Evolutionary conservation across 53 echinoderm and acorn worm species (phyloP).

Genomic region (Mesocentrotus franciscanus): DNA sequence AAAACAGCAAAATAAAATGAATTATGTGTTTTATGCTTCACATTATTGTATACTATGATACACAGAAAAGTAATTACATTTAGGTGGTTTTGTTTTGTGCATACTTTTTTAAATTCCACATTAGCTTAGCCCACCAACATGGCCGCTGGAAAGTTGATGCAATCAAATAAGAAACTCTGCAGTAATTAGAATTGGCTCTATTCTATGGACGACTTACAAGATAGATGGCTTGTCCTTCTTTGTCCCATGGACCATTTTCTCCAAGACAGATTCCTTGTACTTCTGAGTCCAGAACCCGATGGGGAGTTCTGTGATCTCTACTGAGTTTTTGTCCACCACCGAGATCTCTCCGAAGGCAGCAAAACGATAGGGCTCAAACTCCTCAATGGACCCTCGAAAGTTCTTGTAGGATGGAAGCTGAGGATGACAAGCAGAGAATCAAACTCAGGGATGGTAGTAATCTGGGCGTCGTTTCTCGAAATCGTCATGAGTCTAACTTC

Average conservation of each 20-base stretch:
- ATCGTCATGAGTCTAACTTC: too few species aligned
- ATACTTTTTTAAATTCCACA: too few species aligned
- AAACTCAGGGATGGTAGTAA: too few species aligned
- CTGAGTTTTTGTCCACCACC: constrained; percentile 84
- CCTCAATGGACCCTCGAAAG: constrained; percentile 91
- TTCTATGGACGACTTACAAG: constrained; percentile 68
- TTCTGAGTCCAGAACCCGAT: constrained; percentile 92
- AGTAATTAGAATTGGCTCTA: not conserved
- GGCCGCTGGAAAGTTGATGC: too few species aligned
- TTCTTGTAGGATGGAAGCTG: constrained; percentile 96
- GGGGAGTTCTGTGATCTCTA: constrained; percentile 97
- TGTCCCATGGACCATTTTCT: constrained; percentile 88
- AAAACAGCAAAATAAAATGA: too few species aligned
- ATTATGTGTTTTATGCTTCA: too few species aligned
- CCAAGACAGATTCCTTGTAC: constrained; percentile 94
- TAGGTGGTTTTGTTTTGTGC: too few species aligned
- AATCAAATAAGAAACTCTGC: not conserved
- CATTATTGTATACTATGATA: too few species aligned
- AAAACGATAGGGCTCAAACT: constrained; percentile 89
- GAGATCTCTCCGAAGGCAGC: constrained; percentile 87
- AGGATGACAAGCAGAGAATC: not conserved
- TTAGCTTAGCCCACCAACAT: too few species aligned
- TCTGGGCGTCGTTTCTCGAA: too few species aligned
- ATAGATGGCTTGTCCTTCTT: constrained; percentile 89
- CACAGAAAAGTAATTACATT: too few species aligned